Base-by-base conservation (phyloP, 2,888 invertebrate species). In the Rhagophthalmus giganteus region DNA sequence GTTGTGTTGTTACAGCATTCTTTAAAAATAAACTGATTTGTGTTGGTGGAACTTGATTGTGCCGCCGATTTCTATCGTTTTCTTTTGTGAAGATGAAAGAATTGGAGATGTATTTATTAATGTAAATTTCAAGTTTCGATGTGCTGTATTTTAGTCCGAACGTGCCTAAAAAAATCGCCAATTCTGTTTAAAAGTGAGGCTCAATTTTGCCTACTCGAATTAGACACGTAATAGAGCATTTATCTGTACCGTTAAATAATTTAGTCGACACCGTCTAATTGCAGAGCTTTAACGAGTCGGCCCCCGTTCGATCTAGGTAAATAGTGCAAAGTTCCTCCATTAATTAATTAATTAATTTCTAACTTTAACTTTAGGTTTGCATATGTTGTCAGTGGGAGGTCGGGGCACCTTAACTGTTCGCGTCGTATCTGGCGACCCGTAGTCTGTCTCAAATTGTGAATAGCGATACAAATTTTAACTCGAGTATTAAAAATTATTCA, bases 201-300 rank as follows among this genome's bases (percentile, higher is more conserved):
- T 46, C 46, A 46, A 46, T 46, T 46, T 46, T 28, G 20, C 20
- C 30, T 37, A 46, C 26, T 46, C 32, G 35, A 44, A 44, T 44
- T 44, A 44, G 35, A 20, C 15, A 20, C 28, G 14, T 20, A 35
- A 11, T 33, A 7, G 15, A 27, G 42, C 33, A 42, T 32, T 34
- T 42, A 26, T 42, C 33, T 42, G 14, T 42, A 41, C 26, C 33
- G 20, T 20, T 16, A 30, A 15, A 33, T 33, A 33, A 26, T 42
- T 42, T 34, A 42, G 34, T 42, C 27, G 12, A 34, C 6, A 15
- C 1, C 9, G 32, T n/a, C n/a, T n/a, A 24, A 28, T 32, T 32
- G 41, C 41, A 41, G 41, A 41, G 41, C 32, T 41, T 32, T 32
- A n/a, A 32, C 10, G 14, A 5, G 20, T 20, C 4, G 20, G 3